A percentile compares a stretch with the other conserved stretches of the same genome.
Conservation (phyloP, 2,888 invertebrate genomes). For the Microchrysa polita region DNA sequence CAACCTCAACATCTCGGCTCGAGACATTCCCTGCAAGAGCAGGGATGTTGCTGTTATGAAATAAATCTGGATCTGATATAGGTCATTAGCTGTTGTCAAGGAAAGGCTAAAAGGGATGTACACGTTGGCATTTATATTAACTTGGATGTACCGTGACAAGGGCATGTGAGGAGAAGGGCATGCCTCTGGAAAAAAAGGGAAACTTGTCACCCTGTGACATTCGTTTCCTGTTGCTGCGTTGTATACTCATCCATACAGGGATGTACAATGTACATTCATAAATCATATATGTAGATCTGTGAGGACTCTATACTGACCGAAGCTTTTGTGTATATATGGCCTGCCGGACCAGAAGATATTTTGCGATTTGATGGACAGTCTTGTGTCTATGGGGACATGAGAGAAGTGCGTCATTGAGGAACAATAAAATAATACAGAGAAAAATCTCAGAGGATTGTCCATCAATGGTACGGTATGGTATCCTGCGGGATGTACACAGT, state of each 20-base stretch:
- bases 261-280: background rate
- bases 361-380: slow-evolving; percentile 21
- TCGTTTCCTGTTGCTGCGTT: slow-evolving; percentile 28
- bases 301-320: background rate
- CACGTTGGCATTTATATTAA: slow-evolving; percentile 42
- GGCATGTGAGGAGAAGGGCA: slow-evolving; percentile 1
- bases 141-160: slow-evolving; percentile 1
- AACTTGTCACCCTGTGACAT: slow-evolving; percentile 14
- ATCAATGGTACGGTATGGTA: background rate
- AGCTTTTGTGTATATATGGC: background rate
- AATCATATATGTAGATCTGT: background rate
- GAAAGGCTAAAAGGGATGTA: slow-evolving; percentile 45
- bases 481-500: background rate
- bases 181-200: slow-evolving; percentile 9
- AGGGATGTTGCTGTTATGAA: slow-evolving; percentile 43
- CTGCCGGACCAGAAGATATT: background rate
- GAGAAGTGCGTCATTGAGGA: background rate
- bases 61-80: slow-evolving; percentile 50
- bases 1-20: background rate
- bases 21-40: slow-evolving; percentile 15
- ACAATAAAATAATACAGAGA: slow-evolving; percentile 23
- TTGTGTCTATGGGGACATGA: slow-evolving; percentile 5
- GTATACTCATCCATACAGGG: background rate
- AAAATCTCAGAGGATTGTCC: background rate
- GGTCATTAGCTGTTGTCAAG: slow-evolving; percentile 49